Base-by-base conservation (phyloP, 1,140 invertebrate genomes). In the Lordiphosa collinella region DNA sequence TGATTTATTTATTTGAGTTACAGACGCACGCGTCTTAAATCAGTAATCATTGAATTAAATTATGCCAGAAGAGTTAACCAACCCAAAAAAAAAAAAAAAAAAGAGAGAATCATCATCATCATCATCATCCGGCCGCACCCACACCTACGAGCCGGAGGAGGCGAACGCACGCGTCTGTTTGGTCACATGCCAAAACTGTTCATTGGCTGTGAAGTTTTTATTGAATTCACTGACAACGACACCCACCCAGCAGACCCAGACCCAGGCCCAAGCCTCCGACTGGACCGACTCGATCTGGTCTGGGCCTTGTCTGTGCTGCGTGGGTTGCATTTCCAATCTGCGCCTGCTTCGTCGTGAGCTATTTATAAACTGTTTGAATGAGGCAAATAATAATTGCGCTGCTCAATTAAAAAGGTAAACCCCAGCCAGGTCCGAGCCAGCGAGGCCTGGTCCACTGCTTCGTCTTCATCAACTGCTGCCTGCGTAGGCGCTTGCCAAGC, bases 11-110 rank as follows among this genome's bases (percentile, higher is more conserved):
- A 82, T 82, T 84, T 76, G 78, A 70, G 75, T 41, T 63, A 50
- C 44, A 34, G 63, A 74, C 75, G 75, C 76, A 80, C 65, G 78
- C 70, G 63, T 61, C 55, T 68, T 55, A 74, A 82, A 73, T 84
- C 79, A 65, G 78, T 82, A 82, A 82, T 85, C 78, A 82, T 82
- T 82, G 78, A 82, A 82, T 82, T 82, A 78, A 82, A 85, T 82
- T 82, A 84, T 84, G 78, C 71, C 76, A 58, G 48, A 55, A 52
- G 51, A 56, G 47, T 60, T 56, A 49, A 31, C 43, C 56, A 59
- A 52, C 57, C 57, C 54, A 62, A 64, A 54, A 54, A 32, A 31
- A 4, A 46, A 13, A 34, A 3, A 14, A 31, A 35, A 40, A 16
- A 40, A 40, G 9, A 8, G 14, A 37, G 8, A 25, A 49, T 48